Base-by-base conservation (phyloP, 2,797 vertebrate species). In the Rhynchotus rufescens region DNA sequence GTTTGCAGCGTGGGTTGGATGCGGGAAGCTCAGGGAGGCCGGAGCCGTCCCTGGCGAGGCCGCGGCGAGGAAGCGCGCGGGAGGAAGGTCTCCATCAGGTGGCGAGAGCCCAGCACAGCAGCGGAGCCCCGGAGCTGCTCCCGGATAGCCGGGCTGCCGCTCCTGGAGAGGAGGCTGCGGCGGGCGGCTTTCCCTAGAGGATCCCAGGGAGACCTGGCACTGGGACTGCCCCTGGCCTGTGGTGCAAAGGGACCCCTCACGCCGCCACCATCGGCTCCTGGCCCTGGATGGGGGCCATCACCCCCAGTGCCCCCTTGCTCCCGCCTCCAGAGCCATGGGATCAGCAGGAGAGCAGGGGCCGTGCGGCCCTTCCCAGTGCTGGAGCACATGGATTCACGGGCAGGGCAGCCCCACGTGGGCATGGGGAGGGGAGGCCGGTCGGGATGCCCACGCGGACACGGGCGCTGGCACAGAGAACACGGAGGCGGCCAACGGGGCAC, bases 61-160 rank as follows among this genome's bases (percentile, higher is more conserved):
- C n/a, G 64, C 76, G 80, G 79, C 91, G 91, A 65, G 56, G 59
- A 79, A 76, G n/a, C 0, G 1, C 51, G 21, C 82, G 94, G 92
- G 66, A 75, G 78, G 88, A 89, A 94, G 84, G 82, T 94, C 91
- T 96, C 95, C 95, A 92, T 96, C 95, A 88, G 93, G 94, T 4
- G 94, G 88, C 64, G 91, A 74, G 88, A 94, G 4, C 52, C 5
- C 25, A 81, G 84, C 84, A 96, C 8, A 52, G 80, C 94, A 95
- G 78, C 71, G 38, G 51, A 88, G 30, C 30, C 25, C 40, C 34
- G 78, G 36, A 89, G 9, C 62, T 19, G 26, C 20, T 5, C 30
- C n/a, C 56, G 66, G 22, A 15, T 51, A 54, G 36, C 60, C 60
- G 4, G 15, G n/a, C 30, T 22, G 42, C 64, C 12, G 36, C 60